Evolutionary conservation across 2,888 invertebrate genomes (phyloP), one percentile per base, ranked within the genome.

Genomic region (Steinernema carpocapsae): DNA sequence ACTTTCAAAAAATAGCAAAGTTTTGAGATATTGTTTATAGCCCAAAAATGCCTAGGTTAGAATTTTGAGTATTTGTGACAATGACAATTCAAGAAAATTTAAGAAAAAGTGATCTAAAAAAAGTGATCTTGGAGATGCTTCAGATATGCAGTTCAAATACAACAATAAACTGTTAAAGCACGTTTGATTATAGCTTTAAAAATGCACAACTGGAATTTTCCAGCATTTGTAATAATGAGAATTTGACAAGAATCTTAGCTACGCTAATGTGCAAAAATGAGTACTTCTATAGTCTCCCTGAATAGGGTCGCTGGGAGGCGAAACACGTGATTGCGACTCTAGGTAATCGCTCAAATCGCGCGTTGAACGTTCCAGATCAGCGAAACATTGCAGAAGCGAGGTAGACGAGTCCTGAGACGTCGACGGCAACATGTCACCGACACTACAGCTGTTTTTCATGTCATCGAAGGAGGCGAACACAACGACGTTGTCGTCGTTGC

Each of bases 281-380:
- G 43, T 51, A 56, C 56, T 56, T 56, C 26, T 26, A 26, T 12
- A 56, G 26, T 56, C 56, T 26, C 12, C 56, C 6, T 56, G 56
- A 56, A 56, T 56, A 22, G 56, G 56, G 17, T 56, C 56, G 56
- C 56, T 56, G 6, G 56, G 56, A 22, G 56, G 56, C 56, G 56
- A 56, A 14, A 56, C 56, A 7, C 56, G 3, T 26, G 56, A 22
- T 26, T 56, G 56, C 26, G 56, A 14, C 26, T 56, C 56, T 26
- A 56, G 26, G 17, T 56, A 56, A 19, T 56, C 26, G 26, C 56
- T 56, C 56, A 56, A 19, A 19, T 56, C 56, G 24, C 56, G 56
- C 56, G 56, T 56, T 3, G 56, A 56, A 6, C 56, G 14, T 56
- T 56, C 56, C 26, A 56, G 56, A 24, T 56, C 56, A 19, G 56